Conservation (phyloP, 2,797 vertebrate genomes). For the Lophius americanus region DNA sequence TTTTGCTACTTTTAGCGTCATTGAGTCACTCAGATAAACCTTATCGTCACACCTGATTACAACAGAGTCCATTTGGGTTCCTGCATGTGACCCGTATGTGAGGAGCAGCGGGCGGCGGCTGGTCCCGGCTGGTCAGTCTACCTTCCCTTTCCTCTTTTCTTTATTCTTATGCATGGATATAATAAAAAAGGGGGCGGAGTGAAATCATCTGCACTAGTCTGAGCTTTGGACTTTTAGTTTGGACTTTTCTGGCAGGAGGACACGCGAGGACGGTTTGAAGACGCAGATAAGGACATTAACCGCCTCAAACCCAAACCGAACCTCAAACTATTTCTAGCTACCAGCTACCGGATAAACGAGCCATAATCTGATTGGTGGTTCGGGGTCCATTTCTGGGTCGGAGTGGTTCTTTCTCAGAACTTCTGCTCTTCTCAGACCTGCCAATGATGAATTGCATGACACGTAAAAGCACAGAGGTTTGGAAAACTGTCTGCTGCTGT, state of each 20-base stretch:
- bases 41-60: no score
- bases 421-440: slow-evolving; percentile 65
- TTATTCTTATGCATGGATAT: no score
- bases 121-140: no score
- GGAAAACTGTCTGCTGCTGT: slow-evolving; percentile 79
- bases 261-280: slow-evolving; percentile 6
- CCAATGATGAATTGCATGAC: slow-evolving; percentile 80
- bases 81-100: no score
- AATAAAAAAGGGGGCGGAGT: no score
- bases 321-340: slow-evolving; percentile 56
- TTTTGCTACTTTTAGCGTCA: no score
- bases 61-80: no score
- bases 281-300: slow-evolving; percentile 40
- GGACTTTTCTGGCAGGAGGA: slow-evolving; percentile 12
- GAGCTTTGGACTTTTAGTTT: neutral
- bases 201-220: no score
- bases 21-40: no score
- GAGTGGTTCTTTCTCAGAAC: slow-evolving; percentile 68
- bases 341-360: slow-evolving; percentile 64
- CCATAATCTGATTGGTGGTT: slow-evolving; percentile 58
- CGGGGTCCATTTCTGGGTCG: slow-evolving; percentile 63
- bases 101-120: no score
- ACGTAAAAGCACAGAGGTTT: slow-evolving; percentile 80
- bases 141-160: no score
- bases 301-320: slow-evolving; percentile 46